A percentile compares a stretch with the other conserved stretches of the same genome.
Evolutionary conservation across 2,113 vertebrate genomes (phyloP).

Genomic region (Percopsis transmontana): DNA sequence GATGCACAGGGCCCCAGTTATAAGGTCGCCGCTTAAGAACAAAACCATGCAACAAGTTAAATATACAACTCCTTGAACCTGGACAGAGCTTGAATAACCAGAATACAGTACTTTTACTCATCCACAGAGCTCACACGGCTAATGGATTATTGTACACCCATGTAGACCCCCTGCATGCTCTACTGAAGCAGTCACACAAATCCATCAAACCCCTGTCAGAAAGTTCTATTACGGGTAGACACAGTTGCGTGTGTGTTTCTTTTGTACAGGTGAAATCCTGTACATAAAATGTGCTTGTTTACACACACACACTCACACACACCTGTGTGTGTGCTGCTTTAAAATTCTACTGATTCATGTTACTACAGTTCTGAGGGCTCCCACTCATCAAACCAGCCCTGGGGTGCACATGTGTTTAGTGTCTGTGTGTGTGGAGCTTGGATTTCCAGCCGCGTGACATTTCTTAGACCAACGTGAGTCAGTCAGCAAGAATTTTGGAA

Average conservation of each 20-base stretch:
- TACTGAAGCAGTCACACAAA: too few species aligned
- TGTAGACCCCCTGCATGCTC: too few species aligned
- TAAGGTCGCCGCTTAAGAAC: too few species aligned
- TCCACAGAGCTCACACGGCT: background rate
- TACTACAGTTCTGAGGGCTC: constrained; percentile 61
- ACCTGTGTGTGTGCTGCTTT: too few species aligned
- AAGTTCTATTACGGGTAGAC: constrained; percentile 47
- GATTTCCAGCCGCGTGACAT: constrained; percentile 51
- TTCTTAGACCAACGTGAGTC: constrained; percentile 56
- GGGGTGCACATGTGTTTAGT: constrained; percentile 47
- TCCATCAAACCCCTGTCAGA: constrained; percentile 54
- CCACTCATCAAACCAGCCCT: constrained; percentile 54
- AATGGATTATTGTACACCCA: too few species aligned
- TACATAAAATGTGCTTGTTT: too few species aligned
- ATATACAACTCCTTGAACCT: too few species aligned
- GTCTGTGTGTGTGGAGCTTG: constrained; percentile 18
- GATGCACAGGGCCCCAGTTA: too few species aligned
- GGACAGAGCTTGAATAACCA: background rate
- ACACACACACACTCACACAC: constrained; percentile 8
- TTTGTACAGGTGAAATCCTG: too few species aligned
- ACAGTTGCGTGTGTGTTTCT: too few species aligned
- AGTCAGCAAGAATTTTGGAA: constrained; percentile 59
- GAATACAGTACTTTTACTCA: background rate
- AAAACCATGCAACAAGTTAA: too few species aligned
- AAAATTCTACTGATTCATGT: constrained; percentile 62